phyloP scores from a whole-genome alignment of 2,113 vertebrate species.

The Condylura cristata region DNA sequence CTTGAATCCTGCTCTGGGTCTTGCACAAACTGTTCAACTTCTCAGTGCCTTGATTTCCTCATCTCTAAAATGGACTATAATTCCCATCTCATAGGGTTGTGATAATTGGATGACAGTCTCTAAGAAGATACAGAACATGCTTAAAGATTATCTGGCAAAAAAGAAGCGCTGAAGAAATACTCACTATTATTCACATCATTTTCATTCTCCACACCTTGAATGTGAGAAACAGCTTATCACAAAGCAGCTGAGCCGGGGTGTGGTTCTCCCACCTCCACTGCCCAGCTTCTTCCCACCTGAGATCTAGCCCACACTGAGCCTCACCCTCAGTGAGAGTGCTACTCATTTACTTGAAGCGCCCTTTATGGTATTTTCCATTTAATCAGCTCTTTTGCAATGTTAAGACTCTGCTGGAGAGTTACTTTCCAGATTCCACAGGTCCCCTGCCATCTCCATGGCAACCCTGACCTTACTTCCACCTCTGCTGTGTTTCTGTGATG shows the following conservation, averaged over 20 bases:
- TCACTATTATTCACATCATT: not conserved
- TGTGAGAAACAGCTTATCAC: not conserved
- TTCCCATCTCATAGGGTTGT: not conserved
- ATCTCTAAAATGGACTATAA: not conserved
- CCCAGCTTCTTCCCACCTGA: not conserved
- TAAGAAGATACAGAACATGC: not conserved
- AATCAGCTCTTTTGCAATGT: not conserved
- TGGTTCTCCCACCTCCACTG: not conserved
- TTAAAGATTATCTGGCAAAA: not conserved
- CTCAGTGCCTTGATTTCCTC: not conserved
- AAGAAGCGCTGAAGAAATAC: not conserved
- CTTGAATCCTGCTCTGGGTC: not conserved
- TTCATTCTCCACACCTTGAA: not conserved
- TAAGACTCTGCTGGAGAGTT: slow-evolving; percentile 25
- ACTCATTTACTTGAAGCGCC: not conserved
- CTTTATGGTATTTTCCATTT: not conserved
- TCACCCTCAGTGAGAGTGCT: no score
- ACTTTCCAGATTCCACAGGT: not conserved
- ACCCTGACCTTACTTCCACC: not conserved
- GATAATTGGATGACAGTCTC: not conserved
- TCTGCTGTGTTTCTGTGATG: not conserved
- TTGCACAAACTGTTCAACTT: not conserved
- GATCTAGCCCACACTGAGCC: not conserved
- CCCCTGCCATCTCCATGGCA: not conserved
- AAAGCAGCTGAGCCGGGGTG: not conserved